Evolutionary conservation across 92 coral and sea anemone genomes (phyloP).

Genomic region (Anthopleura xanthogrammica): DNA sequence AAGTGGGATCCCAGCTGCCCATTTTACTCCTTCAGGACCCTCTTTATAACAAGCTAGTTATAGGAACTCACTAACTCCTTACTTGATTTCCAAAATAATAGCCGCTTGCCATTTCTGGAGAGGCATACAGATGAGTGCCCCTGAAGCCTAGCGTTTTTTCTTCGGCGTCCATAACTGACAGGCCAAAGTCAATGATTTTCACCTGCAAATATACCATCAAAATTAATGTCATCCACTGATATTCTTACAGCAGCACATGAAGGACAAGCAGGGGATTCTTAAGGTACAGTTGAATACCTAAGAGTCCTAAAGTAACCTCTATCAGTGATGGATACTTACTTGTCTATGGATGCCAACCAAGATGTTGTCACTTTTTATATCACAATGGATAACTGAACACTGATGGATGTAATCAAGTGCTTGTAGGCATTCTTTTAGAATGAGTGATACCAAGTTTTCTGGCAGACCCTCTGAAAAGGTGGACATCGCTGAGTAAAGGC

Average conservation of each 20-base stretch:
- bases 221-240: neutral
- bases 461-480: neutral
- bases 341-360: neutral
- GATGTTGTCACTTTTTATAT: neutral
- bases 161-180: neutral
- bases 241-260: neutral
- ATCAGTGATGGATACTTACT: too few species aligned
- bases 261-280: neutral
- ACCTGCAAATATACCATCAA: neutral
- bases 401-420: neutral
- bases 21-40: too few species aligned
- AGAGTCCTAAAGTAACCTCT: too few species aligned
- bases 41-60: too few species aligned
- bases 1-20: too few species aligned
- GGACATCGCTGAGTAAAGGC: neutral
- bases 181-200: neutral
- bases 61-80: neutral
- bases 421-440: neutral
- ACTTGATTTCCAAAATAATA: neutral
- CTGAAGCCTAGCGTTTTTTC: neutral
- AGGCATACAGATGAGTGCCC: neutral
- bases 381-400: neutral
- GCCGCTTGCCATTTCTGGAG: neutral
- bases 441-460: neutral
- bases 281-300: too few species aligned